These are phyloP conservation scores for Morus bassanus DNA, from an alignment of 2,797 vertebrate genomes.

Conservation along the genomic window DNA sequence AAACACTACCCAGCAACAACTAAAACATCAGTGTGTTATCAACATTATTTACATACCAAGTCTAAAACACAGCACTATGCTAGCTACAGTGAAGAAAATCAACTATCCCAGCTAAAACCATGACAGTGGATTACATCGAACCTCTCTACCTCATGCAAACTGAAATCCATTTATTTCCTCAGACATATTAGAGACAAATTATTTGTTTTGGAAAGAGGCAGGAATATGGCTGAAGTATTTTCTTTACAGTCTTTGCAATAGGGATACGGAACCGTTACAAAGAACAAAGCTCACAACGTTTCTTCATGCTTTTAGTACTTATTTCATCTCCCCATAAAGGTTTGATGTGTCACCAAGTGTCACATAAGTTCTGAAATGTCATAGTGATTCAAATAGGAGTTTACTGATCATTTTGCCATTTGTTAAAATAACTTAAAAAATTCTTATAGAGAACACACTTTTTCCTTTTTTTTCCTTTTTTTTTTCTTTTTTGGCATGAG, in stretches of 20 bases:
- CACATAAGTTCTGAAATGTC: neutral
- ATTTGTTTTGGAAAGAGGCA: neutral
- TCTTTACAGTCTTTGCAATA: constrained; percentile 30
- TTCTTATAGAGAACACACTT: neutral
- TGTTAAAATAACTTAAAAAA: constrained; percentile 24
- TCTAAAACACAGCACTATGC: too few species aligned
- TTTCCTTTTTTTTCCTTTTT: neutral
- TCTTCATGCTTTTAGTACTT: neutral
- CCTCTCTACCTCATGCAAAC: constrained; percentile 5
- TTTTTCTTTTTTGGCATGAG: neutral
- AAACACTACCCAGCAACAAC: too few species aligned
- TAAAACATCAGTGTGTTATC: too few species aligned
- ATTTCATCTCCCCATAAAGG: neutral
- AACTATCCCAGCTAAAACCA: too few species aligned
- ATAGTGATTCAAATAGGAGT: neutral
- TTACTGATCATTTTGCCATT: constrained; percentile 35
- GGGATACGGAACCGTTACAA: constrained; percentile 10
- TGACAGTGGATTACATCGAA: neutral
- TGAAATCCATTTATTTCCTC: constrained; percentile 23
- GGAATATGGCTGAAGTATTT: constrained; percentile 23
- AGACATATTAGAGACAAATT: neutral
- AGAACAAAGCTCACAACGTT: neutral
- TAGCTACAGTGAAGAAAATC: too few species aligned
- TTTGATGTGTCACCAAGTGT: neutral
- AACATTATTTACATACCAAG: too few species aligned